phyloP scores from a whole-genome alignment of 2,113 vertebrate genomes.

The Galbula dea region DNA sequence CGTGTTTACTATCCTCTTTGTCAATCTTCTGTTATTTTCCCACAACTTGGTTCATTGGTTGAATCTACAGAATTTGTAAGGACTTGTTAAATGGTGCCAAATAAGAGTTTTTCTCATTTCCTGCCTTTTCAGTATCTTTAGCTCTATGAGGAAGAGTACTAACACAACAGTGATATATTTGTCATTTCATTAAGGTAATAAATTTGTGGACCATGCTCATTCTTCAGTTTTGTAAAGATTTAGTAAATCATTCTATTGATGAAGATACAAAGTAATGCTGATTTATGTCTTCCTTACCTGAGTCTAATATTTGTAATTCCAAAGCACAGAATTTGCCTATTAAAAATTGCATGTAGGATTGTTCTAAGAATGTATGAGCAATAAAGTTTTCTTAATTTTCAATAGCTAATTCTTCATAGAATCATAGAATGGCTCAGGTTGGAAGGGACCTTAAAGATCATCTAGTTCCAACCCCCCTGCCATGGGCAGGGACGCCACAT shows the following conservation, averaged over 20 bases:
- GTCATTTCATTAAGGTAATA: not conserved
- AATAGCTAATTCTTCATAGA: not conserved
- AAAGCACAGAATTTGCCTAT: not conserved
- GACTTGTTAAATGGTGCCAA: not conserved
- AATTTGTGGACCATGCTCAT: not conserved
- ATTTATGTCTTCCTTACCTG: not conserved
- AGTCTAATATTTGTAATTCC: not conserved
- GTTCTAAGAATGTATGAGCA: not conserved
- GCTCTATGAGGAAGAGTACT: not conserved
- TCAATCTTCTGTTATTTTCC: not conserved
- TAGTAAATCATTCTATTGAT: not conserved
- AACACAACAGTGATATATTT: not conserved
- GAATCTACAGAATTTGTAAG: not conserved
- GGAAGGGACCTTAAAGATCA: too few relatives aligned
- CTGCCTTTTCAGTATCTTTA: not conserved
- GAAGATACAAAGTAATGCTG: not conserved
- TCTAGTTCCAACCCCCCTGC: too few relatives aligned
- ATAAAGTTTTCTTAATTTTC: not conserved
- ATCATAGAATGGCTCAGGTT: too few relatives aligned
- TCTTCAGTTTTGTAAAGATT: not conserved
- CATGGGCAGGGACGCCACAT: too few relatives aligned
- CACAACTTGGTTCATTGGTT: not conserved
- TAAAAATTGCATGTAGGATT: not conserved
- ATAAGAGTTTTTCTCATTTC: not conserved
- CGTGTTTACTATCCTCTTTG: not conserved